Evolutionary conservation across 2,113 vertebrate species (phyloP), one percentile per base, ranked within the genome.

Genomic region (Heterotilapia buettikoferi): DNA sequence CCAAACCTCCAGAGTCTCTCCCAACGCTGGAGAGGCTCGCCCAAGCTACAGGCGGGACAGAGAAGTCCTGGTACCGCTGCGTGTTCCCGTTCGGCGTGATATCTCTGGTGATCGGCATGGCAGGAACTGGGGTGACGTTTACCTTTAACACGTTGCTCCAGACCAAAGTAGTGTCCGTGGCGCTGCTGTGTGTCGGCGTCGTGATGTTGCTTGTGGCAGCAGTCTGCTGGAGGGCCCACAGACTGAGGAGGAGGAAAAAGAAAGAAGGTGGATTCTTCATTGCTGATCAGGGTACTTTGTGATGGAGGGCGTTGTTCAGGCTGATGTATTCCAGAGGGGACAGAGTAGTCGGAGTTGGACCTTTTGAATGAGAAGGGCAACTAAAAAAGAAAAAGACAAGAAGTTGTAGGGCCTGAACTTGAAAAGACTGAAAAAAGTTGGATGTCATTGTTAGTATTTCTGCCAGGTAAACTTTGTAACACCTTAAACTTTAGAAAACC

Each of bases 71-170:
- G 94, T 98, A 95, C 43, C 97, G 96, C 95, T 98, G 98, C 18
- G 93, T 95, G 18, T 96, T 96, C 89, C 97, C 97, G 1, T 97
- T 97, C 6, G 97, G 97, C 56, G 97, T 97, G 78, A 98, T 95
- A 47, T 97, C 97, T 2, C 95, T 98, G 29, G 96, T 97, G 73
- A 97, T 97, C 2, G 96, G 96, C 36, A 95, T 97, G 14, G 97
- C 98, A 0, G 97, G 97, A 81, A 97, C 96, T 0, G 97, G 97
- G 47, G 98, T 99, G 91, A 98, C 97, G 38, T 98, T 98, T 96
- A 97, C 95, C 82, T 97, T 97, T 86, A 93, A 97, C 89, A 97
- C 97, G 18, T 95, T 97, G 2, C 97, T 94, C 80, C 97, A 97
- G 96, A 97, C 97, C 86, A 98, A 98, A 94, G 96, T 97, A 88